Base-by-base conservation (phyloP, 2,797 vertebrate species). In the Rhynchonycteris naso region DNA sequence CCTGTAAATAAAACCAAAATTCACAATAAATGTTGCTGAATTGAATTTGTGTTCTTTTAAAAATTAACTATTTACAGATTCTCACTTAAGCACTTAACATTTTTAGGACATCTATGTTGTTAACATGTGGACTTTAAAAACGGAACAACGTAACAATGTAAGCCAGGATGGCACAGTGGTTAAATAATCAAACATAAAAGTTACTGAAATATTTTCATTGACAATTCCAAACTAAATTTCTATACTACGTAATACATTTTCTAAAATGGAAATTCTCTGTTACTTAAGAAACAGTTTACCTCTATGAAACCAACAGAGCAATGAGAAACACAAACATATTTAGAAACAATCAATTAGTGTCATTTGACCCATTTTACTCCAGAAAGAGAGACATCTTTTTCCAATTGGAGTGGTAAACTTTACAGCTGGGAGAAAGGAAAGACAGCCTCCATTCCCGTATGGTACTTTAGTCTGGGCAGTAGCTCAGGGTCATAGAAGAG, bases 101-200 rank as follows among this genome's bases (percentile, higher is more conserved):
- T 52, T 74, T 61, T 68, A 92, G 33, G 22, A 24, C 50, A 68
- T 79, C 52, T 78, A 69, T 68, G 14, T 59, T 79, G 33, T 83
- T 91, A 91, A 82, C 35, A 33, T n/a, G 16, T 78, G 82, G 63
- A 93, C 65, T 94, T 90, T 71, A 92, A 90, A n/a, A 88, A 21
- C 13, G n/a, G n/a, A n/a, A n/a, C n/a, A n/a, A n/a, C n/a, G n/a
- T n/a, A n/a, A n/a, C n/a, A n/a, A n/a, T n/a, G 33, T 92, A 90
- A 90, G 75, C 30, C 5, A 90, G 7, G 47, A 85, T 47, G 19
- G 11, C 28, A 81, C 5, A 76, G 18, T 61, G 84, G 22, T 24
- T 90, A 59, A 81, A 88, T 61, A 75, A 88, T 7, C 52, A 81
- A 84, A 91, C 5, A 61, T 33, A 47, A 75, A 35, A 88, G 21